Evolutionary conservation across 2,797 vertebrate species (phyloP).

Genomic region (Enteromius thamalakanensis): DNA sequence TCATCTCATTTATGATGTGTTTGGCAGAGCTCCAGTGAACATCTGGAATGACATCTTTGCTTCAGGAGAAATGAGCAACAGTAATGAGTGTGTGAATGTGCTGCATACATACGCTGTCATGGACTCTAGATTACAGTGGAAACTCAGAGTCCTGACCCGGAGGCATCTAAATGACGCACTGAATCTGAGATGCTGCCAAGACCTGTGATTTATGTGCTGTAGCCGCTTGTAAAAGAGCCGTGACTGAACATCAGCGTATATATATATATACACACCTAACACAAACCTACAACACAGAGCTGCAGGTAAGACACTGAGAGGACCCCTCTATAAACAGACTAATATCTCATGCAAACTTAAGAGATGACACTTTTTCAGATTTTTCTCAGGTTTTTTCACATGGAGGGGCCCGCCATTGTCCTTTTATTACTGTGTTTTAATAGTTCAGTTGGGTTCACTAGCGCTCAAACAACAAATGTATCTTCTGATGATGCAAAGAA

Average conservation of each 20-base stretch:
- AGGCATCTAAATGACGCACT: slow-evolving; percentile 8
- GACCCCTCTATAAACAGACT: background rate
- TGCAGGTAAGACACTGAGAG: background rate
- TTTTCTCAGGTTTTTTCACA: slow-evolving; percentile 5
- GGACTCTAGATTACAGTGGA: background rate
- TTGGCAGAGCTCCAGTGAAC: slow-evolving; percentile 8
- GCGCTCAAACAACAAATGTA: slow-evolving; percentile 4
- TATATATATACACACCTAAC: background rate
- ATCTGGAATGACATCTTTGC: background rate
- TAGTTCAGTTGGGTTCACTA: background rate
- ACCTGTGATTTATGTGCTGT: background rate
- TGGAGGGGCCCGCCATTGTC: background rate
- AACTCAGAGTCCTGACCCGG: background rate
- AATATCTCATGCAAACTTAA: background rate
- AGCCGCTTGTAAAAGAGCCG: background rate
- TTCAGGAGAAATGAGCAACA: background rate
- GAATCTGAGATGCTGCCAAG: background rate
- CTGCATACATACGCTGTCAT: background rate
- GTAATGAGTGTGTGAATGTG: background rate
- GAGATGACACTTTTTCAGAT: background rate
- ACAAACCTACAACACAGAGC: background rate
- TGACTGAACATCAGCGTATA: background rate
- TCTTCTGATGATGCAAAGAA: slow-evolving; percentile 53
- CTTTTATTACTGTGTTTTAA: background rate
- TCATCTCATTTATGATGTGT: background rate